These are phyloP conservation scores for Zoanthus solanderi DNA, from an alignment of 92 coral and sea anemone genomes.

Conservation along the genomic window DNA sequence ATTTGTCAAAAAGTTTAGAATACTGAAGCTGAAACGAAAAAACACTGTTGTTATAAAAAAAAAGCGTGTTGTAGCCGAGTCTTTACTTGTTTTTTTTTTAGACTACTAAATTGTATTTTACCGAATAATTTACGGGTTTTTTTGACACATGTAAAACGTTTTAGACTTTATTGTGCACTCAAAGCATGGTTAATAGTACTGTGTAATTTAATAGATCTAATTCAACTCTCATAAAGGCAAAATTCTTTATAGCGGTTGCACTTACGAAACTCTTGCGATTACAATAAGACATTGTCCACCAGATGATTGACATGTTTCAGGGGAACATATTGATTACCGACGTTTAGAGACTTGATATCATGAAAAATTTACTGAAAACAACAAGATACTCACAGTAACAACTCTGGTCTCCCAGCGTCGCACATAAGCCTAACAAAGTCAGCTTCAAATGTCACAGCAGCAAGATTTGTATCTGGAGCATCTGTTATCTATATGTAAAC, in stretches of 20 bases:
- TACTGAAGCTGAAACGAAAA: no score
- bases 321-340: neutral
- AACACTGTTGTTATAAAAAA: no score
- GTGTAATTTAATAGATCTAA: neutral
- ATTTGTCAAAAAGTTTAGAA: no score
- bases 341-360: neutral
- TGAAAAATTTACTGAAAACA: neutral
- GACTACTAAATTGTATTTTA: neutral
- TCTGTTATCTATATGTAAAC: constrained; percentile 2
- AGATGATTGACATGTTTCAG: neutral
- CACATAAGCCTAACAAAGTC: constrained; percentile 5
- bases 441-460: constrained; percentile 22
- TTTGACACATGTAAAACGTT: neutral
- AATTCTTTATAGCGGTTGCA: constrained; percentile 2
- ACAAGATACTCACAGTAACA: neutral
- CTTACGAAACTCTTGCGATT: neutral
- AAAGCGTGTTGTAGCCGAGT: no score
- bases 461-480: constrained; percentile 7
- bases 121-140: neutral
- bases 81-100: neutral
- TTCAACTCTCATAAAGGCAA: neutral
- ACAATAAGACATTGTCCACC: neutral
- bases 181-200: neutral
- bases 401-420: neutral
- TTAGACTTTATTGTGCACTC: neutral